Conservation (phyloP, 2,797 vertebrate genomes). For the Lacerta viridis region DNA sequence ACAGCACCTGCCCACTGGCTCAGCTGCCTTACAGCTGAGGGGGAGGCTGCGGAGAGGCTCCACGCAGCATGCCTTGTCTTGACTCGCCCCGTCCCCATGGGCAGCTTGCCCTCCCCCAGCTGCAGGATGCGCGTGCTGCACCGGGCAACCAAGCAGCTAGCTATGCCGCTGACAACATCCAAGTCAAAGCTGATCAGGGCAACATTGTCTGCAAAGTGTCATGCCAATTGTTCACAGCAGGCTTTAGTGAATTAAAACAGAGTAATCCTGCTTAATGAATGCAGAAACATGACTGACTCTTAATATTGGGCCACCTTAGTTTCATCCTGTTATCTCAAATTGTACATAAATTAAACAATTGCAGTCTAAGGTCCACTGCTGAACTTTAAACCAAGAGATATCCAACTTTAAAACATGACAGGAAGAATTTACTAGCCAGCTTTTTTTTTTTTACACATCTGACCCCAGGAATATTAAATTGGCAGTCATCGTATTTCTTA, state of each 20-base stretch:
- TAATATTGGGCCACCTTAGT: conserved; percentile 24
- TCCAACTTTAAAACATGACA: conserved; percentile 14
- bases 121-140: no score
- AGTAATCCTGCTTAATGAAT: conserved; percentile 46
- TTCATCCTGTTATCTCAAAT: conserved; percentile 33
- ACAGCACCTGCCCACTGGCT: no score
- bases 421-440: conserved; percentile 10
- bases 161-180: no score
- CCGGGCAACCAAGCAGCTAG: no score
- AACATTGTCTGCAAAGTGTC: no score
- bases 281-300: conserved; percentile 31
- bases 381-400: conserved; percentile 22
- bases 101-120: no score
- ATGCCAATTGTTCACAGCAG: no score
- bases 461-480: conserved; percentile 6
- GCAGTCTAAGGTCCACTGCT: conserved; percentile 1
- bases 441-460: conserved; percentile 11
- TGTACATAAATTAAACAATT: conserved; percentile 35
- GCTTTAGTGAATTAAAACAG: conserved; percentile 26
- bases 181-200: no score
- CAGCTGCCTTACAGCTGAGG: no score
- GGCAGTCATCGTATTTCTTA: neutral
- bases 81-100: no score
- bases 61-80: no score
- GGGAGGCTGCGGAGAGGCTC: no score